phyloP scores from a whole-genome alignment of 2,888 invertebrate species.

The Latrodectus elegans region DNA sequence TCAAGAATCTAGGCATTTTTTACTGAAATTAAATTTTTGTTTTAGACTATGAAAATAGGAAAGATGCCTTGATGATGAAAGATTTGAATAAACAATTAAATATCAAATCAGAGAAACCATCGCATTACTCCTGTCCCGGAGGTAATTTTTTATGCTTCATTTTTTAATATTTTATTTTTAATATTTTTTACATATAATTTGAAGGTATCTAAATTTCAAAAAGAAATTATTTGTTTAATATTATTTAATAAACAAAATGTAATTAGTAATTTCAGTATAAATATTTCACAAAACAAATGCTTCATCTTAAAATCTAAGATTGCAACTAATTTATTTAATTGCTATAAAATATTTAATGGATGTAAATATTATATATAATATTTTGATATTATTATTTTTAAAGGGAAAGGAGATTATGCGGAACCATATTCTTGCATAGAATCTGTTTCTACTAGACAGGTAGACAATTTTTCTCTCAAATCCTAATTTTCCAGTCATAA shows the following conservation, averaged over 20 bases:
- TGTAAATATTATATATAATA: neutral
- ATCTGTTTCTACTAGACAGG: conserved; percentile 57
- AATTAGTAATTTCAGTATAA: too few relatives aligned
- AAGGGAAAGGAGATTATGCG: conserved; percentile 57
- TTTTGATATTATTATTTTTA: neutral
- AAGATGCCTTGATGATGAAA: conserved; percentile 62
- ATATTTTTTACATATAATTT: neutral
- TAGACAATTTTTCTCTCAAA: neutral
- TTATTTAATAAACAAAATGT: too few relatives aligned
- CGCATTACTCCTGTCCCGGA: conserved; percentile 54
- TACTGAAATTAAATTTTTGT: neutral
- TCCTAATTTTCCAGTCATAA: too few relatives aligned
- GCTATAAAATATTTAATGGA: too few relatives aligned
- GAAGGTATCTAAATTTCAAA: neutral
- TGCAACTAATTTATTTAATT: too few relatives aligned
- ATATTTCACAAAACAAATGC: too few relatives aligned
- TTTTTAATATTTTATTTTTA: neutral
- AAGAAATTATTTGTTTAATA: too few relatives aligned
- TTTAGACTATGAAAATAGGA: conserved; percentile 62
- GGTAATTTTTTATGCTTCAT: conserved; percentile 15
- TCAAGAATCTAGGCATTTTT: neutral
- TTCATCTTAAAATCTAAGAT: too few relatives aligned
- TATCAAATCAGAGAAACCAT: conserved; percentile 38
- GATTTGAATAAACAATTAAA: conserved; percentile 54
- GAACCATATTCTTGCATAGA: conserved; percentile 62